Evolutionary conservation across 2,888 invertebrate species (phyloP).

Genomic region (Drosophila niveifrons): DNA sequence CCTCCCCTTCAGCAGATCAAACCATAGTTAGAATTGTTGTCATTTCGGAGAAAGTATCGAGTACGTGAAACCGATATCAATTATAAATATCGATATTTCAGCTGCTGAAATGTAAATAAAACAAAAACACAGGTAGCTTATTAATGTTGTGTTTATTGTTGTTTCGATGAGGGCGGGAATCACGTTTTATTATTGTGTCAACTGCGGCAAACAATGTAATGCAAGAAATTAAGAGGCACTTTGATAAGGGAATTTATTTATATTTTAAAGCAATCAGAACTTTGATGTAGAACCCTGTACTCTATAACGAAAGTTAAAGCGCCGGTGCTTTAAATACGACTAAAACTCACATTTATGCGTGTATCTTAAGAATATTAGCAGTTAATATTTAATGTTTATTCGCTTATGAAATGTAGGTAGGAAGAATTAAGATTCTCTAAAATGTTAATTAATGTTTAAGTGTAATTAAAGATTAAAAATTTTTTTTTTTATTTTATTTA

Average conservation of each 20-base stretch:
- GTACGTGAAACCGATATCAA: constrained; percentile 18
- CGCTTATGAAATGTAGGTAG: too few relatives aligned
- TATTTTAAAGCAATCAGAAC: not conserved
- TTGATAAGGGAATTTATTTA: not conserved
- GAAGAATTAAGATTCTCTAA: too few relatives aligned
- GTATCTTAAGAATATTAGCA: too few relatives aligned
- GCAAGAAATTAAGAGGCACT: not conserved
- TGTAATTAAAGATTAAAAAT: too few relatives aligned
- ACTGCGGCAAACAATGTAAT: not conserved
- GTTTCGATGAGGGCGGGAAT: not conserved
- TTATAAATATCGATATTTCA: constrained; percentile 28
- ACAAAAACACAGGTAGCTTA: not conserved
- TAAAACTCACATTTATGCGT: too few relatives aligned
- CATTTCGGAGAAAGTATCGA: constrained; percentile 8
- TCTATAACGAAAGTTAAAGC: not conserved
- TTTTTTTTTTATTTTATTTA: too few relatives aligned
- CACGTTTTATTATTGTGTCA: not conserved
- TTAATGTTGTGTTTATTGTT: not conserved
- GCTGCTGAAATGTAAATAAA: constrained; percentile 11
- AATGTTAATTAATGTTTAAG: too few relatives aligned
- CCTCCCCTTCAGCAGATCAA: not conserved
- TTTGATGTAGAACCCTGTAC: not conserved
- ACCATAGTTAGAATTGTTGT: constrained; percentile 5
- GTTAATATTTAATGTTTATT: too few relatives aligned
- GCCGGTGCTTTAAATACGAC: not conserved